Evolutionary conservation across 2,113 vertebrate species (phyloP), one percentile per base, ranked within the genome.

Genomic region (Nymphicus hollandicus): DNA sequence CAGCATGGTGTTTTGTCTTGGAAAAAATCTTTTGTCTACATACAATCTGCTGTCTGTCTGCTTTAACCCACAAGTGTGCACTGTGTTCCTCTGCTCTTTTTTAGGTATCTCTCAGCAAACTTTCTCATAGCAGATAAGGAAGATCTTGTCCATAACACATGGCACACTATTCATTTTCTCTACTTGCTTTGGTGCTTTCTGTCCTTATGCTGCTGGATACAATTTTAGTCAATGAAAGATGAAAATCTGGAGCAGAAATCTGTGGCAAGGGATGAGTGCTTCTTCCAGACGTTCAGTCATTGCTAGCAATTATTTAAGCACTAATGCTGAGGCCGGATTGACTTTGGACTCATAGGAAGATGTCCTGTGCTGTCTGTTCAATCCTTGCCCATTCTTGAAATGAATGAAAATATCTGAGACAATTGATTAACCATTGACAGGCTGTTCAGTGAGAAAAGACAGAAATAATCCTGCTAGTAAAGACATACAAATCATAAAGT

Each of bases 381-480:
- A 23, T 60, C 43, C 39, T 65, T 88, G 55, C 16, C 52, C 23
- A 9, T 89, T 68, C 52, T 66, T 77, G 53, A 82, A 93, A 72
- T 69, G 11, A 77, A 33, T 90, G 44, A 69, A 61, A 72, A 14
- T 61, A 76, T 31, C 66, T 77, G 68, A 80, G 63, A 77, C 47
- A 65, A 91, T 68, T 2, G 7, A 11, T 71, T 58, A 80, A 90
- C 69, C 46, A 33, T 3, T 66, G 46, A 43, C 28, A 65, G 35
- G 24, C 49, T 63, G 41, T 44, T 94, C 53, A 78, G 73, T 3
- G 27, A 69, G 44, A 47, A 52, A 77, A 89, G 70, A 49, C 19
- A 91, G 43, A 87, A 93, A 72, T 60, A 70, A 87, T 74, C 35
- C 66, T 72, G 58, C 64, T 89, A 13, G 44, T 69, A 56, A 53